These are phyloP conservation scores for Chrysoperla carnea DNA, from an alignment of 1,140 invertebrate species.

Conservation along the genomic window DNA sequence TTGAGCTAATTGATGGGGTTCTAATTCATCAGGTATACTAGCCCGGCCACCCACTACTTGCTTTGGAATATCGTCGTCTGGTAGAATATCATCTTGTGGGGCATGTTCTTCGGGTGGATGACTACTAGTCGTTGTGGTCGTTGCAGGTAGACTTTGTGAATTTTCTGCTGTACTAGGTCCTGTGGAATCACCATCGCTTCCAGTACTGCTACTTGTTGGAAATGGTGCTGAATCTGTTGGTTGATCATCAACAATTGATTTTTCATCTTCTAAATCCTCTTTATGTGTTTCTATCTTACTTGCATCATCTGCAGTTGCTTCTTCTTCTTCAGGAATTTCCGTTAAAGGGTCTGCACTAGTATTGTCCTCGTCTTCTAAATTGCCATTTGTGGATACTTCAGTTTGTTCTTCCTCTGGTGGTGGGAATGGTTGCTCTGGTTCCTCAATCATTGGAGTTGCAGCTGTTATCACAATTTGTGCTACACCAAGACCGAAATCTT, in stretches of 20 bases:
- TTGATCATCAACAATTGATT: conserved; percentile 23
- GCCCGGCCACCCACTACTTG: conserved; percentile 51
- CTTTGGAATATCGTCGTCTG: conserved; percentile 30
- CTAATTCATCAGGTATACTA: conserved; percentile 68
- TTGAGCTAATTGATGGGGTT: conserved; percentile 64
- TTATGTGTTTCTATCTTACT: conserved; percentile 12
- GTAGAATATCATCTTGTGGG: conserved; percentile 14
- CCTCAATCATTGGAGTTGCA: conserved; percentile 72
- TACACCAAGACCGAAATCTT: conserved; percentile 42
- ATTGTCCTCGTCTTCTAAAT: conserved; percentile 15
- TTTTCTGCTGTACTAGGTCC: conserved; percentile 41
- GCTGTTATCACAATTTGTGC: conserved; percentile 78
- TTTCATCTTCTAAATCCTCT: conserved; percentile 12
- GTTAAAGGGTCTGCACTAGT: conserved; percentile 8
- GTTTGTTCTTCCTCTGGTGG: conserved; percentile 24
- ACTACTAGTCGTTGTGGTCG: conserved; percentile 14
- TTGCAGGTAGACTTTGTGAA: conserved; percentile 25
- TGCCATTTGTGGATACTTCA: conserved; percentile 18
- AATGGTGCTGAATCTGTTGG: conserved; percentile 33
- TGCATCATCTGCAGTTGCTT: conserved; percentile 12
- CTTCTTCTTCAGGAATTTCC: conserved; percentile 14
- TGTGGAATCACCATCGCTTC: conserved; percentile 36
- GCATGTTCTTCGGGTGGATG: conserved; percentile 14
- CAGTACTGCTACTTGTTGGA: conserved; percentile 36
- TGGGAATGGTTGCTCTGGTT: conserved; percentile 48